phyloP scores from a whole-genome alignment of 2,113 vertebrate species.

The Vombatus ursinus region DNA sequence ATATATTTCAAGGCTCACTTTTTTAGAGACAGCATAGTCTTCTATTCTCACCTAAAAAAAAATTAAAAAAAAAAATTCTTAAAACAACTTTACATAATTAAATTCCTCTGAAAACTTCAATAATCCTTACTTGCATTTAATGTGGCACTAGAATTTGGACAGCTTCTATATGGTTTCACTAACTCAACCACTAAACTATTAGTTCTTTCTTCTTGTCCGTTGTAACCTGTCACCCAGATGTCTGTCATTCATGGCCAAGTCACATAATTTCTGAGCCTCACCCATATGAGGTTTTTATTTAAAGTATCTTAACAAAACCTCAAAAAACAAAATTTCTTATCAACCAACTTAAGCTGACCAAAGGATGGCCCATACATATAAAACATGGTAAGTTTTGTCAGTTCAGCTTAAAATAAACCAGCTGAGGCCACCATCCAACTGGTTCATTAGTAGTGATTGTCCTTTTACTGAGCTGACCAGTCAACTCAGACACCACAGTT shows the following conservation, averaged over 20 bases:
- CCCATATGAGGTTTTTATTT: not conserved
- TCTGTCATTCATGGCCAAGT: not conserved
- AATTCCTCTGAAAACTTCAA: not conserved
- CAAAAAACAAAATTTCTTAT: not conserved
- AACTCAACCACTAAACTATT: not conserved
- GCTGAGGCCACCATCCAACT: not conserved
- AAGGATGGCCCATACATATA: conserved; percentile 5
- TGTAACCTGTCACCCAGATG: not conserved
- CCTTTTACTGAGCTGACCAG: not conserved
- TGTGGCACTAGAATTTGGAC: not conserved
- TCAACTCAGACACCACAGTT: not conserved
- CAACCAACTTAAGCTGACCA: not conserved
- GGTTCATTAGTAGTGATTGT: not conserved
- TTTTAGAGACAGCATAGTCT: not conserved
- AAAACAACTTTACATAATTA: not conserved
- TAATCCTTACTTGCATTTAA: not conserved
- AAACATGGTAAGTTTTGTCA: conserved; percentile 10
- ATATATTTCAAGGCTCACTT: not conserved
- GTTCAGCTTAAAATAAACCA: not conserved
- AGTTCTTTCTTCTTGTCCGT: not conserved
- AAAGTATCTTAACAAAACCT: not conserved
- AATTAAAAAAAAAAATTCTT: not conserved
- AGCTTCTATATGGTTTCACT: not conserved
- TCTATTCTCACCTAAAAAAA: not conserved
- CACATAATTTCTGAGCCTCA: not conserved